Conservation (phyloP, 2,888 invertebrate species). For the Limnephilus marmoratus region DNA sequence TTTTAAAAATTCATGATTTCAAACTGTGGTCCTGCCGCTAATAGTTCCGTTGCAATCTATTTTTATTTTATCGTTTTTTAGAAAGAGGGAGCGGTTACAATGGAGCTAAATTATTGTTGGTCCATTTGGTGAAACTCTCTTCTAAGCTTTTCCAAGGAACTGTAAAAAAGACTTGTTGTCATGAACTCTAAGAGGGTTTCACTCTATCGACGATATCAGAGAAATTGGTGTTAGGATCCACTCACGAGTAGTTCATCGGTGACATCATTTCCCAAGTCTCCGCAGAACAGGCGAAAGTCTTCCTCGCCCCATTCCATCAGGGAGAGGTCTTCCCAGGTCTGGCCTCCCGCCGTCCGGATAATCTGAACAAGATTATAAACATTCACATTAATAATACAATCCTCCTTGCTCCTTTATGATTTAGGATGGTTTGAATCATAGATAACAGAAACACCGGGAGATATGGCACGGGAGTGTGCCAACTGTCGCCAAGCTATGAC, state of each 20-base stretch:
- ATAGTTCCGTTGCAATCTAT: too few relatives aligned
- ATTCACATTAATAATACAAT: conserved; percentile 13
- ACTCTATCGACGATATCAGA: too few relatives aligned
- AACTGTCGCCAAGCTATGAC: too few relatives aligned
- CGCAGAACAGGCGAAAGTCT: conserved; percentile 99
- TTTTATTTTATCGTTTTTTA: not conserved
- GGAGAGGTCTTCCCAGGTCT: conserved; percentile 97
- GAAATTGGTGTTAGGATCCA: not conserved
- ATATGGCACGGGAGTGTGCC: too few relatives aligned
- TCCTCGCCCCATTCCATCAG: conserved; percentile 98
- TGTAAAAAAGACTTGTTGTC: too few relatives aligned
- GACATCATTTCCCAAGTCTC: conserved; percentile 99
- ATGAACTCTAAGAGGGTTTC: not conserved
- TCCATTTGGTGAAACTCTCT: too few relatives aligned
- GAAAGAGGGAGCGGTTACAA: not conserved
- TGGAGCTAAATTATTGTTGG: too few relatives aligned
- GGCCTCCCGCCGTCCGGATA: conserved; percentile 94
- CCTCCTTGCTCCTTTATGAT: not conserved
- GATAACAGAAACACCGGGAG: too few relatives aligned
- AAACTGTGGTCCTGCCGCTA: too few relatives aligned
- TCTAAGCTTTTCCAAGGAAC: too few relatives aligned
- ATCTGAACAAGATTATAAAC: conserved; percentile 74
- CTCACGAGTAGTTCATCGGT: conserved; percentile 93
- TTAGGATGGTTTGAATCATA: not conserved
- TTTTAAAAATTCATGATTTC: too few relatives aligned